phyloP scores from a whole-genome alignment of 2,797 vertebrate species.

The Pangasius mekongensis region DNA sequence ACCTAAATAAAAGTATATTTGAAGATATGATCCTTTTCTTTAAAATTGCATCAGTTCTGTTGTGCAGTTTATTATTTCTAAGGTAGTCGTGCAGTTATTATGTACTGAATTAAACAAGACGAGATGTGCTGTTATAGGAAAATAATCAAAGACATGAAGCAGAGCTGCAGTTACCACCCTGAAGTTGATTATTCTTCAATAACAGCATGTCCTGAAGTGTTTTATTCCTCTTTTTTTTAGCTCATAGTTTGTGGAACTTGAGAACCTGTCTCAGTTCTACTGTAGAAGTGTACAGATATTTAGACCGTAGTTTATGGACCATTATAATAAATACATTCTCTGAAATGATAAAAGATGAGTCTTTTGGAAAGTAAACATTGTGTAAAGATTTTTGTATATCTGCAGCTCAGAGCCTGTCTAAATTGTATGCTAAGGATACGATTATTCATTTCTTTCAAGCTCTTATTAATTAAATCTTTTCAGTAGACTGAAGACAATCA shows the following conservation, averaged over 20 bases:
- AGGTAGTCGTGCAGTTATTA: neutral
- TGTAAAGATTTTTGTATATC: neutral
- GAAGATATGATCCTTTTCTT: neutral
- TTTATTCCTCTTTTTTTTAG: neutral
- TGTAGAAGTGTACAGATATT: neutral
- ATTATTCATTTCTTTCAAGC: neutral
- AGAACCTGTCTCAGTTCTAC: neutral
- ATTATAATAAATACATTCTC: neutral
- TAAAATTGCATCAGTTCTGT: neutral
- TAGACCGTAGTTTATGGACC: neutral
- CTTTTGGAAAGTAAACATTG: neutral
- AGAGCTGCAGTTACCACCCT: too few relatives aligned
- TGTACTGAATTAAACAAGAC: neutral
- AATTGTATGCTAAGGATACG: neutral
- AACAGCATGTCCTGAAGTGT: neutral
- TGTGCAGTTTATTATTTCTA: neutral
- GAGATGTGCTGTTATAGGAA: neutral
- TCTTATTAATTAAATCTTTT: neutral
- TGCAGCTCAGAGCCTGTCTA: neutral
- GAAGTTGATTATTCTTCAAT: neutral
- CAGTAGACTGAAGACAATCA: neutral
- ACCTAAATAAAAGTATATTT: neutral
- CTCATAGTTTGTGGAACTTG: neutral
- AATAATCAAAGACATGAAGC: neutral
- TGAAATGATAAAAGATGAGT: neutral